These are phyloP conservation scores for Amiota mariae DNA, from an alignment of 2,888 invertebrate species.

Conservation along the genomic window DNA sequence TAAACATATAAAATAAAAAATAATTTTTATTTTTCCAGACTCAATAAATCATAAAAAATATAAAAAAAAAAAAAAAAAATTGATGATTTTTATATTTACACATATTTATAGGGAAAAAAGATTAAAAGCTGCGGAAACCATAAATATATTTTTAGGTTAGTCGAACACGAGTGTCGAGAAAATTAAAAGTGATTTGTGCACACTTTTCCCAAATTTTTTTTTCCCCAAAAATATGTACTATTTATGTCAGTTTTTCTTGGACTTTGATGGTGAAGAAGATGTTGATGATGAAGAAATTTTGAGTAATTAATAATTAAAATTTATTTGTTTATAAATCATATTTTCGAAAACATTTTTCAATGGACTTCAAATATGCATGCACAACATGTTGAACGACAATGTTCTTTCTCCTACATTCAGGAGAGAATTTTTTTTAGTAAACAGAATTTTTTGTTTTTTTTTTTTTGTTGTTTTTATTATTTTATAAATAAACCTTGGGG, in stretches of 20 bases:
- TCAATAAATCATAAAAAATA: too few relatives aligned
- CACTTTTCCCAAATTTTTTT: neutral
- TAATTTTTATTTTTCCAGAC: too few relatives aligned
- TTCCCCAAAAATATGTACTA: neutral
- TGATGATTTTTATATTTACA: too few relatives aligned
- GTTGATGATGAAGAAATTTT: neutral
- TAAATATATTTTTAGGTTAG: too few relatives aligned
- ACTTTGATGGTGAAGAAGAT: neutral
- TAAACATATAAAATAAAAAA: too few relatives aligned
- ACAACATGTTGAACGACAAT: too few relatives aligned
- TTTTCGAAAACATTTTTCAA: neutral
- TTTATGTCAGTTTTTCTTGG: neutral
- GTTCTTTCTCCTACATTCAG: too few relatives aligned
- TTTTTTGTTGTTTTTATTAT: neutral
- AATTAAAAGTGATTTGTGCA: conserved; percentile 10
- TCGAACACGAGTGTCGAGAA: neutral
- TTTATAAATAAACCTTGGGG: neutral
- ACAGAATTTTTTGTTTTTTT: conserved; percentile 7
- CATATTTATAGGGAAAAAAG: too few relatives aligned
- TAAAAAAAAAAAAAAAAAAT: too few relatives aligned
- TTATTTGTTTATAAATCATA: conserved; percentile 7
- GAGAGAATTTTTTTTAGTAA: too few relatives aligned
- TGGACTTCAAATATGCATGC: neutral
- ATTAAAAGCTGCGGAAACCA: too few relatives aligned
- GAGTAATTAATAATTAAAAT: conserved; percentile 14